A percentile compares a stretch with the other conserved stretches of the same genome.
Evolutionary conservation across 2,113 vertebrate species (phyloP).

Genomic region (Hippocampus abdominalis): DNA sequence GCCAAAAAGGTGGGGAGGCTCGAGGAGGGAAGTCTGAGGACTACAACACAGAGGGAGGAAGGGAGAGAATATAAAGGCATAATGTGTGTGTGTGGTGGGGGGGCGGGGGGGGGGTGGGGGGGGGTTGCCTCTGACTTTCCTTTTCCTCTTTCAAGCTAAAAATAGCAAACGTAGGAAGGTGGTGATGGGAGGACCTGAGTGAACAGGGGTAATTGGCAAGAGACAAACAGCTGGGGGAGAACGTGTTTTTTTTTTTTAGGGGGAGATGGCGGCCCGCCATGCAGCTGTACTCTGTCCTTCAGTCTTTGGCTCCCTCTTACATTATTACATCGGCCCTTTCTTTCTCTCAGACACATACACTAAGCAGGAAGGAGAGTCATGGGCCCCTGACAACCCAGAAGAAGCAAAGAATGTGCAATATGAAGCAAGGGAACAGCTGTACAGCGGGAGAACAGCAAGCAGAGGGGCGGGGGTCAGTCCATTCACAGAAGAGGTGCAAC

Average conservation of each 20-base stretch:
- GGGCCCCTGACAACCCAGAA: slow-evolving; percentile 62
- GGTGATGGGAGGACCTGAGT: slow-evolving; percentile 33
- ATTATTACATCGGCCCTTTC: slow-evolving; percentile 43
- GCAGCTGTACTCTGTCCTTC: slow-evolving; percentile 72
- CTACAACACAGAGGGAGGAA: slow-evolving; percentile 34
- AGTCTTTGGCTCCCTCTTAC: slow-evolving; percentile 46
- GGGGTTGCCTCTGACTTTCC: slow-evolving; percentile 16
- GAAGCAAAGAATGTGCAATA: slow-evolving; percentile 70
- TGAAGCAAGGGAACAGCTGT: slow-evolving; percentile 72
- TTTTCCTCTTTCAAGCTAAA: slow-evolving; percentile 48
- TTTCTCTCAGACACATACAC: slow-evolving; percentile 30
- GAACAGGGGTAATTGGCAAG: slow-evolving; percentile 54
- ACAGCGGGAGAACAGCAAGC: slow-evolving; percentile 26
- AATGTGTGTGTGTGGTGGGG: background rate
- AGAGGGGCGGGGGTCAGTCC: slow-evolving; percentile 16
- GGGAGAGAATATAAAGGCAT: slow-evolving; percentile 40
- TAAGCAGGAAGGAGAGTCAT: slow-evolving; percentile 57
- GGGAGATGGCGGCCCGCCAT: slow-evolving; percentile 22
- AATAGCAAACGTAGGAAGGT: slow-evolving; percentile 65
- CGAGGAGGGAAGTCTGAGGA: slow-evolving; percentile 23
- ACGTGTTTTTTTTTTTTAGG: slow-evolving; percentile 14
- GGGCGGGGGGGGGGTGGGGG: background rate
- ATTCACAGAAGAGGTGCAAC: slow-evolving; percentile 38
- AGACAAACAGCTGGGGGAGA: slow-evolving; percentile 66
- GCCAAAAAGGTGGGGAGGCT: slow-evolving; percentile 40